These are phyloP conservation scores for Spodoptera frugiperda DNA, from an alignment of 1,140 invertebrate genomes.

Conservation along the genomic window DNA sequence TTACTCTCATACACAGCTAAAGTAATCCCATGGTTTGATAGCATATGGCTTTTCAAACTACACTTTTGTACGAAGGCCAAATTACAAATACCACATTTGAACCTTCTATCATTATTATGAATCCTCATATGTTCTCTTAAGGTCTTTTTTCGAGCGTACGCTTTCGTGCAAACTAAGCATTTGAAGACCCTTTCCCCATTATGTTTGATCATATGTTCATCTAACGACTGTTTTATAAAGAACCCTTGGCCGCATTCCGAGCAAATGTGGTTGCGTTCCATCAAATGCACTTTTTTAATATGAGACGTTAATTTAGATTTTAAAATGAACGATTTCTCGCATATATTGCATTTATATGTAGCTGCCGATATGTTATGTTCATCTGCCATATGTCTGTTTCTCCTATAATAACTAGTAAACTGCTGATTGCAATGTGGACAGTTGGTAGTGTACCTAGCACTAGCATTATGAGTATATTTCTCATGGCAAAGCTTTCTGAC, in stretches of 20 bases:
- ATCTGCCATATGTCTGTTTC: constrained; percentile 75
- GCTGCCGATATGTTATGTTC: constrained; percentile 69
- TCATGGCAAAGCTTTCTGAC: constrained; percentile 72
- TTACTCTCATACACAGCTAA: constrained; percentile 67
- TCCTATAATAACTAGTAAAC: constrained; percentile 75
- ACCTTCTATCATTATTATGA: constrained; percentile 85
- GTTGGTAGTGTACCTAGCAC: constrained; percentile 70
- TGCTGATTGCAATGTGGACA: constrained; percentile 74
- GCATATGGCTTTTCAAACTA: constrained; percentile 71
- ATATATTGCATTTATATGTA: constrained; percentile 77
- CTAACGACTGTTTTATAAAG: constrained; percentile 57
- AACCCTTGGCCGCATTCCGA: constrained; percentile 69
- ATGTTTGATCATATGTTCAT: constrained; percentile 88
- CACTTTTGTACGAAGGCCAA: constrained; percentile 80
- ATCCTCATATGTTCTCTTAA: constrained; percentile 90
- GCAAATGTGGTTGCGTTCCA: constrained; percentile 67
- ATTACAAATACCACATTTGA: constrained; percentile 80
- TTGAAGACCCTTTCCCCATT: constrained; percentile 87
- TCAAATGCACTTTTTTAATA: constrained; percentile 77
- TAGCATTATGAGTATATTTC: constrained; percentile 74
- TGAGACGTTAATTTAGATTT: constrained; percentile 76
- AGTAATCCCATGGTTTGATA: constrained; percentile 56
- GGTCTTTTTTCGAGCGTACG: constrained; percentile 89
- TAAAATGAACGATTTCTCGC: constrained; percentile 74
- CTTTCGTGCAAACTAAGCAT: constrained; percentile 86